A percentile compares a stretch with the other conserved stretches of the same genome.
phyloP scores from a whole-genome alignment of 2,888 invertebrate species.

The Aromia moschata region DNA sequence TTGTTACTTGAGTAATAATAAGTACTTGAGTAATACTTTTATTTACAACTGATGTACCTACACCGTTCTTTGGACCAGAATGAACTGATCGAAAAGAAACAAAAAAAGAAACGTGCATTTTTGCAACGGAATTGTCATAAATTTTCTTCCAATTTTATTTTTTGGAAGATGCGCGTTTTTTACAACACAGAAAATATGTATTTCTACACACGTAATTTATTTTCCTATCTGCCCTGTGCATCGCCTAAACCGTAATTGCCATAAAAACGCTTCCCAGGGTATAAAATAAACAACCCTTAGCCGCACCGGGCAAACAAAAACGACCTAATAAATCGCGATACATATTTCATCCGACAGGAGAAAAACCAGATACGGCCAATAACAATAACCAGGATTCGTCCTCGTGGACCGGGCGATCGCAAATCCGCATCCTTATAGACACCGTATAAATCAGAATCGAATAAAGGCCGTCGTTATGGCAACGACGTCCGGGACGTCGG shows the following conservation, averaged over 20 bases:
- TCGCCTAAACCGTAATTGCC: background rate
- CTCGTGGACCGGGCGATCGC: slow-evolving; percentile 26
- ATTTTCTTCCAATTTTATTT: no score
- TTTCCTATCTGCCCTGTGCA: no score
- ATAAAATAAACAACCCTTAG: slow-evolving; percentile 5
- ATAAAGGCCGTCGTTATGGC: slow-evolving; percentile 50
- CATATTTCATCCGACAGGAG: slow-evolving; percentile 24
- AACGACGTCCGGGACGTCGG: slow-evolving; percentile 49
- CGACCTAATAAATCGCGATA: slow-evolving; percentile 22
- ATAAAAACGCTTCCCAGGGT: background rate
- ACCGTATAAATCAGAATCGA: slow-evolving; percentile 49
- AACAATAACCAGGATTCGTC: slow-evolving; percentile 40
- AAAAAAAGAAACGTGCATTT: no score
- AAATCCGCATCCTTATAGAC: slow-evolving; percentile 33
- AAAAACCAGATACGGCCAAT: slow-evolving; percentile 39
- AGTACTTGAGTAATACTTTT: no score
- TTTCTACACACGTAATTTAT: no score
- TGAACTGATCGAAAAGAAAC: no score
- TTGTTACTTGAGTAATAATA: no score
- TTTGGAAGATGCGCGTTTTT: no score
- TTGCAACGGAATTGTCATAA: no score
- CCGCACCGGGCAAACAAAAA: slow-evolving; percentile 17
- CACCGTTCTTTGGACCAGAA: no score
- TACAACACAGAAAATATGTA: no score
- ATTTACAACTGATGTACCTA: no score